A percentile compares a stretch with the other conserved stretches of the same genome.
These are phyloP conservation scores for Asteroscopus sphinx DNA, from an alignment of 2,888 invertebrate genomes.

Conservation along the genomic window DNA sequence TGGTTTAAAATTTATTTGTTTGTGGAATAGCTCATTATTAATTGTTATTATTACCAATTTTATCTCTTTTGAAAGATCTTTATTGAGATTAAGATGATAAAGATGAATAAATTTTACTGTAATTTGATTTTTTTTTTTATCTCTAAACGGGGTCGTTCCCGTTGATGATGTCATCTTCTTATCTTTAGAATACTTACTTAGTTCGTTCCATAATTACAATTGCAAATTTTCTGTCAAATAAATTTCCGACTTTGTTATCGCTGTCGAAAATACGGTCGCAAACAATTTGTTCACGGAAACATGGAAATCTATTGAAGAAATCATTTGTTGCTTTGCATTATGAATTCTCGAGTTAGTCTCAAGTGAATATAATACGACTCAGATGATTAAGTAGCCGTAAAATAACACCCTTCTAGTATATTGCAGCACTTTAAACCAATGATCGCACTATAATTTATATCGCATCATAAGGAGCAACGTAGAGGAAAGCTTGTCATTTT, in stretches of 20 bases:
- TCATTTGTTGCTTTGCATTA: not conserved
- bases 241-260: conserved; percentile 33
- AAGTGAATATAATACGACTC: conserved; percentile 29
- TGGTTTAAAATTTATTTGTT: no score
- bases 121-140: no score
- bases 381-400: conserved; percentile 62
- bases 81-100: no score
- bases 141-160: conserved; percentile 72
- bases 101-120: no score
- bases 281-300: conserved; percentile 15
- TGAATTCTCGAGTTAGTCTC: conserved; percentile 15
- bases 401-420: conserved; percentile 59
- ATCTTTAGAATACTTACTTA: conserved; percentile 60
- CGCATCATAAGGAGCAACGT: not conserved
- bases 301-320: not conserved
- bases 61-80: no score
- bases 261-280: conserved; percentile 17
- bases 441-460: conserved; percentile 8
- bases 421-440: conserved; percentile 5
- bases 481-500: conserved; percentile 1
- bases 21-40: no score
- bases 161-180: conserved; percentile 81
- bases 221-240: conserved; percentile 46
- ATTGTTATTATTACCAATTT: no score
- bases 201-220: conserved; percentile 60